Conservation (phyloP, 2,113 vertebrate genomes). For the Sphyrna mokarran region DNA sequence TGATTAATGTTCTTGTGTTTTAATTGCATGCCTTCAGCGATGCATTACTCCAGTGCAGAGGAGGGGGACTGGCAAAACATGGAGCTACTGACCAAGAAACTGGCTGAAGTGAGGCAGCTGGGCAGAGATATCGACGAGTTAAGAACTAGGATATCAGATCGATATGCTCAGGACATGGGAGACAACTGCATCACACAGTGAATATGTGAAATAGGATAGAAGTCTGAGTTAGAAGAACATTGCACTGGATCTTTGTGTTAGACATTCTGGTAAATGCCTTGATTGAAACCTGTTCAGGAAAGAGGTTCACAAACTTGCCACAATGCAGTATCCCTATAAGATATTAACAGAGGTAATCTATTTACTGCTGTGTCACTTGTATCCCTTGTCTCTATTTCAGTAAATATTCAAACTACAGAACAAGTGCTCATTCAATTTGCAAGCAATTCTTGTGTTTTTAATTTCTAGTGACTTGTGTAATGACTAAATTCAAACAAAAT, state of each 20-base stretch:
- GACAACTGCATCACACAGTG: conserved; percentile 93
- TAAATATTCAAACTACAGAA: not conserved
- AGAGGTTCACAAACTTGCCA: conserved; percentile 8
- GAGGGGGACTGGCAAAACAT: conserved; percentile 67
- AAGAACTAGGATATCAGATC: conserved; percentile 82
- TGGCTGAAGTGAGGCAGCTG: conserved; percentile 76
- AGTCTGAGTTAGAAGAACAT: not conserved
- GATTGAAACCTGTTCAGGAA: conserved; percentile 11
- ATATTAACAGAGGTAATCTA: not conserved
- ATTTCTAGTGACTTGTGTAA: no score
- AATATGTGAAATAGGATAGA: conserved; percentile 37
- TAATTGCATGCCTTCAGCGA: conserved; percentile 51
- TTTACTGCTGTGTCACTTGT: not conserved
- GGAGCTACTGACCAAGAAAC: conserved; percentile 74
- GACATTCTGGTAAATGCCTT: conserved; percentile 20
- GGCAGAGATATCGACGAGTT: conserved; percentile 83
- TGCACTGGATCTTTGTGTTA: not conserved
- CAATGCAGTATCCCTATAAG: not conserved
- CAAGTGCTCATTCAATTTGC: not conserved
- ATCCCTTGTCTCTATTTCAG: not conserved
- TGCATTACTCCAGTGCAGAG: conserved; percentile 53
- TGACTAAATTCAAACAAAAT: not conserved
- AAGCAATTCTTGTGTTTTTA: no score
- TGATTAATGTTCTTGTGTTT: conserved; percentile 10
- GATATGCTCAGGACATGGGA: conserved; percentile 96